Evolutionary conservation across 2,888 invertebrate genomes (phyloP).

Genomic region (Hyalella azteca): DNA sequence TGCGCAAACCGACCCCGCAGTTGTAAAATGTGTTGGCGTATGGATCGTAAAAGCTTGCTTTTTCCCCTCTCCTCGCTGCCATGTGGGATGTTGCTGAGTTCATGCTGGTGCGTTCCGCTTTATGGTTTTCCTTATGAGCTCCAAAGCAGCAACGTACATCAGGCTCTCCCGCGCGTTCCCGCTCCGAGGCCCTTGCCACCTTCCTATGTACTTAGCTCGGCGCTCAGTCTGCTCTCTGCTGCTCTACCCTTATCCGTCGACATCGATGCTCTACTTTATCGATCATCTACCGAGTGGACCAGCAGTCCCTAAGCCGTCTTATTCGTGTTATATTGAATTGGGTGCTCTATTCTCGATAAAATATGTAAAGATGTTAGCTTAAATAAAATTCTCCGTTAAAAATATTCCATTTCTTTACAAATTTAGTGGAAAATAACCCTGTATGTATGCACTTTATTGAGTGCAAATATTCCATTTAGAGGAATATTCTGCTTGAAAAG

Average conservation of each 20-base stretch:
- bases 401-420: too few species aligned
- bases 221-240: not conserved
- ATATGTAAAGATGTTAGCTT: too few species aligned
- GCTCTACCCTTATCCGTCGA: too few species aligned
- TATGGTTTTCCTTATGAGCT: conserved; percentile 33
- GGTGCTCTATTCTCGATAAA: not conserved
- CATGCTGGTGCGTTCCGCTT: conserved; percentile 8
- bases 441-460: too few species aligned
- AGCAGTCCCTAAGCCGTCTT: not conserved
- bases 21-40: conserved; percentile 29
- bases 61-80: not conserved
- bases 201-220: not conserved
- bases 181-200: not conserved
- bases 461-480: too few species aligned
- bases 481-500: too few species aligned
- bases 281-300: too few species aligned
- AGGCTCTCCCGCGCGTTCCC: not conserved
- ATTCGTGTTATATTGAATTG: not conserved
- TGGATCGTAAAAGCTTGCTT: conserved; percentile 34
- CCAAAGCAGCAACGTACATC: not conserved
- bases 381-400: too few species aligned
- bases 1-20: conserved; percentile 11
- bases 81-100: conserved; percentile 20
- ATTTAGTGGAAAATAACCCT: too few species aligned
- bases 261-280: too few species aligned